A percentile compares a stretch with the other conserved stretches of the same genome.
Conservation (phyloP, 2,113 vertebrate genomes). For the Vidua chalybeata region DNA sequence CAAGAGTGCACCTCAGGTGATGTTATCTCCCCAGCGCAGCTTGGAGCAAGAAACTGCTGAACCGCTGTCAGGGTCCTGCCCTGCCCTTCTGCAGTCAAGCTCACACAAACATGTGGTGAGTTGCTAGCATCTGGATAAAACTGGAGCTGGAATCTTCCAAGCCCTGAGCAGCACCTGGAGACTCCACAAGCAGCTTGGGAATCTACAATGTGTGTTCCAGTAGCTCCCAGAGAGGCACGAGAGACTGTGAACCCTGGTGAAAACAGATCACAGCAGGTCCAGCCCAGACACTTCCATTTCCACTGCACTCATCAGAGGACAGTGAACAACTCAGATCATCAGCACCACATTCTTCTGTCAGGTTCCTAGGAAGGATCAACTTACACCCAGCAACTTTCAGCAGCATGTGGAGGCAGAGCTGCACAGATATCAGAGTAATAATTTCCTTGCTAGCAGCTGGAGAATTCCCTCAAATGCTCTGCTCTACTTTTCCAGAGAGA, state of each 20-base stretch:
- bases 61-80: background rate
- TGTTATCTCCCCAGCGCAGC: background rate
- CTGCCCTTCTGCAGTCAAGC: background rate
- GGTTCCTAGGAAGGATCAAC: background rate
- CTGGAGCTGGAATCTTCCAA: background rate
- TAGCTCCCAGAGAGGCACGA: background rate
- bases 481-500: background rate
- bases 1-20: background rate
- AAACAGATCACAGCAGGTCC: background rate
- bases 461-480: background rate
- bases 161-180: background rate
- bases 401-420: background rate
- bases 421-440: background rate
- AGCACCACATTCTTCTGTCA: background rate
- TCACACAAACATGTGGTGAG: rapidly evolving
- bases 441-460: background rate
- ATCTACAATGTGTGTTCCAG: background rate
- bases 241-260: background rate
- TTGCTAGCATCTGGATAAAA: background rate
- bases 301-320: background rate
- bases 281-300: background rate
- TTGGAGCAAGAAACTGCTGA: background rate
- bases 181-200: background rate
- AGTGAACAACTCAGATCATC: background rate
- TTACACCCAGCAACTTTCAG: background rate